Evolutionary conservation across 2,113 vertebrate species (phyloP).

Genomic region (Carlito syrichta): DNA sequence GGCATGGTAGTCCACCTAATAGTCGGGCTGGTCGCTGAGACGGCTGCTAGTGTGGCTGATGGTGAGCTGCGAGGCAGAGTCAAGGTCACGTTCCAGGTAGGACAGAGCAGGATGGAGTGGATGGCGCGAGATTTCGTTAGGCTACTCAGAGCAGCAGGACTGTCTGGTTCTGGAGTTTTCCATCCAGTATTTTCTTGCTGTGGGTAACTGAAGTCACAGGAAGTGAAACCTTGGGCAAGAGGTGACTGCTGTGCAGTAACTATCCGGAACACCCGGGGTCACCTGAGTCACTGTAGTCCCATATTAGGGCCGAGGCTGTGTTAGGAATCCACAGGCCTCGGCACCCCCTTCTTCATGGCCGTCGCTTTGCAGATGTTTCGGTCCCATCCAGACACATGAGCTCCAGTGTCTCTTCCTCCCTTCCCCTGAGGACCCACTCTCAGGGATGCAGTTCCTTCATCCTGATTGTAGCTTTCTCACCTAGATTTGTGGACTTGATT

Average conservation of each 20-base stretch:
- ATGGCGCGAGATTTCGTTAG: neutral
- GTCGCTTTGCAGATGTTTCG: neutral
- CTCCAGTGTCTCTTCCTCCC: no score
- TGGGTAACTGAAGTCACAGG: neutral
- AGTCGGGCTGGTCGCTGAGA: neutral
- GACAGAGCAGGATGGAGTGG: neutral
- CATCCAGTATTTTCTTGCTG: neutral
- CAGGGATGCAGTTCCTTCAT: neutral
- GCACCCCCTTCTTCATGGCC: neutral
- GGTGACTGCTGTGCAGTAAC: neutral
- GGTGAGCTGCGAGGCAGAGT: neutral
- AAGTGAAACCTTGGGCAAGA: neutral
- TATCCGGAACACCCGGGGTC: no score
- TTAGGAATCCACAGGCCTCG: no score
- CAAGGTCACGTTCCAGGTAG: neutral
- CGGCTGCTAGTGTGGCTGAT: neutral
- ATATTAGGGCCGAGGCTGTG: no score
- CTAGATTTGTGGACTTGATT: slow-evolving; percentile 39
- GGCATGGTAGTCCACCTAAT: no score
- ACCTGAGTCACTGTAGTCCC: no score
- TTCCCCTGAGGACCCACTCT: neutral
- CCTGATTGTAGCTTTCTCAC: neutral
- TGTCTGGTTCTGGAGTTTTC: neutral
- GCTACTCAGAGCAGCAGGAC: neutral
- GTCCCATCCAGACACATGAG: no score